phyloP scores from a whole-genome alignment of 2,797 vertebrate species.

The Podarcis siculus region DNA sequence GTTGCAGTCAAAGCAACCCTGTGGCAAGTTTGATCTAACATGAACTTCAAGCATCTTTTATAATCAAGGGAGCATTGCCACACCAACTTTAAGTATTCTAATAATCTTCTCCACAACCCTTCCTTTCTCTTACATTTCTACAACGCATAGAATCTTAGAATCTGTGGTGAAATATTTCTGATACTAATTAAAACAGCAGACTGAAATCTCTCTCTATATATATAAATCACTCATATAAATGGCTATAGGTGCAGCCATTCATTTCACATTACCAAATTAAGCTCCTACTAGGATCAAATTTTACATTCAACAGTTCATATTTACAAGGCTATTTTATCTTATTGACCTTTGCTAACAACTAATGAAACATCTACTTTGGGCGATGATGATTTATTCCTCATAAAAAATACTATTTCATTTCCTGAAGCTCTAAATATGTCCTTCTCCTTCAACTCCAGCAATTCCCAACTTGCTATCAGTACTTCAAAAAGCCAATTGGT shows the following conservation, averaged over 20 bases:
- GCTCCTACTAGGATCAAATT: not conserved
- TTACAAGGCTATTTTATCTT: not conserved
- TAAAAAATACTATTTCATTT: not conserved
- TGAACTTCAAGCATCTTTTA: not conserved
- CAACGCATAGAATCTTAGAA: too few relatives aligned
- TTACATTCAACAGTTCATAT: not conserved
- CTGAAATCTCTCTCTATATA: too few relatives aligned
- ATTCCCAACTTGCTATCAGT: not conserved
- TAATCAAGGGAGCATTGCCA: not conserved
- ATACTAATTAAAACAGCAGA: too few relatives aligned
- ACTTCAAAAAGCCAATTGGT: not conserved
- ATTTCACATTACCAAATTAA: not conserved
- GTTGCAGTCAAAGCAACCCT: not conserved
- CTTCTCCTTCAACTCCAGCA: not conserved
- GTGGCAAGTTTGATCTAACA: not conserved
- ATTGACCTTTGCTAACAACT: not conserved
- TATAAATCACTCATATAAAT: too few relatives aligned
- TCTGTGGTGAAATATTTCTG: too few relatives aligned
- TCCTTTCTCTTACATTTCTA: not conserved
- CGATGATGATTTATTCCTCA: not conserved
- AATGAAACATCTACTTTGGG: not conserved
- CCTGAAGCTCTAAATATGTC: not conserved
- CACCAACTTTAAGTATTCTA: not conserved
- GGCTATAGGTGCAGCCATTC: not conserved
- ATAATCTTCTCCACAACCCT: not conserved